Conservation (phyloP, 2,888 invertebrate genomes). For the Hyppa rectilinea region DNA sequence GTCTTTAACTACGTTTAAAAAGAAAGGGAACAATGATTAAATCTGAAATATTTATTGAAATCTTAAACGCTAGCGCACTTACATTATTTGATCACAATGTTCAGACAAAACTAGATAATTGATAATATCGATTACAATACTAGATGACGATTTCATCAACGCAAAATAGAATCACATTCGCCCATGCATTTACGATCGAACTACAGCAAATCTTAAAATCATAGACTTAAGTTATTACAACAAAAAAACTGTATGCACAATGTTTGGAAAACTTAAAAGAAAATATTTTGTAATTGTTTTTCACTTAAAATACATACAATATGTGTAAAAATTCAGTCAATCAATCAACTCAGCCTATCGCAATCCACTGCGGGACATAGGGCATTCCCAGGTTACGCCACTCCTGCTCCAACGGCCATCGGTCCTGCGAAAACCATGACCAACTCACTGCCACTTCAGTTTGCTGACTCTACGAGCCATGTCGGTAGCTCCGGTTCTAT, state of each 20-base stretch:
- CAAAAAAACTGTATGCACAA: conserved; percentile 22
- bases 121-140: conserved; percentile 57
- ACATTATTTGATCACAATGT: conserved; percentile 74
- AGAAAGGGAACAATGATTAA: conserved; percentile 41
- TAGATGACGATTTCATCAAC: conserved; percentile 54
- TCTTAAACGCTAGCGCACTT: conserved; percentile 66
- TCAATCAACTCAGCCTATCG: too few relatives aligned
- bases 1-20: conserved; percentile 6
- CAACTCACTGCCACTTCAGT: too few relatives aligned
- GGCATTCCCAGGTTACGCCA: too few relatives aligned
- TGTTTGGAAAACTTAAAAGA: conserved; percentile 1
- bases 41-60: conserved; percentile 70
- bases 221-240: conserved; percentile 43
- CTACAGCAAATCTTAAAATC: conserved; percentile 40
- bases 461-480: too few relatives aligned
- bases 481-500: too few relatives aligned
- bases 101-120: conserved; percentile 63
- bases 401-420: too few relatives aligned
- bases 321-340: neutral
- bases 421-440: too few relatives aligned
- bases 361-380: too few relatives aligned
- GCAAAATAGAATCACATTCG: conserved; percentile 55
- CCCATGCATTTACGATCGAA: conserved; percentile 53
- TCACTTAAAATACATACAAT: conserved; percentile 1
- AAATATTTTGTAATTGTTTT: conserved; percentile 9